phyloP scores from a whole-genome alignment of 2,888 invertebrate species.

The Andrena fulva region DNA sequence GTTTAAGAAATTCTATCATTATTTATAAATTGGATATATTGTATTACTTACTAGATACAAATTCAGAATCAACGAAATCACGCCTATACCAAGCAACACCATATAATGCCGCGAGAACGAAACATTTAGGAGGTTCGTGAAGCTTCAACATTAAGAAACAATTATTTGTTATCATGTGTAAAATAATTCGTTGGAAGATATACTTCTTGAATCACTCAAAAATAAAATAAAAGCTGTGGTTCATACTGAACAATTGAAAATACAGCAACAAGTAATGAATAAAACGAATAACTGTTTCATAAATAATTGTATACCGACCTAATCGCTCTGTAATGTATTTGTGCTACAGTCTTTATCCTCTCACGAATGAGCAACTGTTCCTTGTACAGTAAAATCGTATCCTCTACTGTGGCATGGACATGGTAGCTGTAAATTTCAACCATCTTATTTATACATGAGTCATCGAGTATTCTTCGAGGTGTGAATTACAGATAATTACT shows the following conservation, averaged over 20 bases:
- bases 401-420: not conserved
- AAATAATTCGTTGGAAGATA: too few relatives aligned
- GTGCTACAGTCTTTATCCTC: not conserved
- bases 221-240: too few relatives aligned
- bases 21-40: not conserved
- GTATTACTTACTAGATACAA: conserved; percentile 26
- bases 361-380: not conserved
- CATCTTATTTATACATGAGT: too few relatives aligned
- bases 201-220: too few relatives aligned
- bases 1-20: too few relatives aligned
- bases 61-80: conserved; percentile 2
- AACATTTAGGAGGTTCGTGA: not conserved
- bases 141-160: conserved; percentile 19
- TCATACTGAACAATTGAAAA: too few relatives aligned
- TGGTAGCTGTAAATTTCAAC: not conserved
- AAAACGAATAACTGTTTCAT: not conserved
- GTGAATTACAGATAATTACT: too few relatives aligned
- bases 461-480: too few relatives aligned
- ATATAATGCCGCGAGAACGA: not conserved
- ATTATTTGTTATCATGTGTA: not conserved
- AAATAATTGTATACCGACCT: conserved; percentile 5
- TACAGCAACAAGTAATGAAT: too few relatives aligned
- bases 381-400: not conserved
- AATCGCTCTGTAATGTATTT: conserved; percentile 4
- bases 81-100: not conserved